Evolutionary conservation across 1,140 invertebrate genomes (phyloP), one percentile per base, ranked within the genome.

Genomic region (Micrasema longulum): DNA sequence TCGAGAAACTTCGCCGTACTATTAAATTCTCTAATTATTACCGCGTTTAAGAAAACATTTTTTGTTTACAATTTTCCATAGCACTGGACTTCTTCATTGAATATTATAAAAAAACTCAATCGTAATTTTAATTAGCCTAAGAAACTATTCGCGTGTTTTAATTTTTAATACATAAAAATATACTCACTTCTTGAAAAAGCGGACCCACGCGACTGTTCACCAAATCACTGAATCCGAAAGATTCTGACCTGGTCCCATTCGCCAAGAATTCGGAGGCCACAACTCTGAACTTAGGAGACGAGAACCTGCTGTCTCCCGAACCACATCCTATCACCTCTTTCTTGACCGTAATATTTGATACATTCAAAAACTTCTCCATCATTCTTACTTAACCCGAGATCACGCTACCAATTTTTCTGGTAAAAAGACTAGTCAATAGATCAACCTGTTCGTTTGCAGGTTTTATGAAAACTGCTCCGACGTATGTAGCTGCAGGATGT

Each of bases 401-500:
- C 4, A 18, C 9, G 47, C 1, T 10, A 22, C 20, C 11, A 50
- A 16, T 50, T 18, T 50, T n/a, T n/a, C n/a, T n/a, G n/a, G n/a
- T n/a, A n/a, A n/a, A n/a, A n/a, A 31, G 26, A 31, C 26, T n/a
- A n/a, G n/a, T n/a, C n/a, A n/a, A n/a, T n/a, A 35, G 1, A 18
- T 60, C 14, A 63, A 69, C 66, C 66, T 60, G 66, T 60, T 60
- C 23, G 45, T 35, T 36, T 41, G 72, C 75, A 76, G 71, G 75
- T 76, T 73, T 47, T 65, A 73, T 69, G 66, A 71, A 71, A 71
- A 76, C 68, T 76, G 72, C 71, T 67, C 4, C 22, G 38, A 35
- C 16, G 48, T 23, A 43, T 48, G 31, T 23, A 43, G 62, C 23
- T 38, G 38, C 50, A 26, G 41, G 72, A 57, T 62, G 47, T 74